Base-by-base conservation (phyloP, 2,113 vertebrate species). In the Chrysochloris asiatica region DNA sequence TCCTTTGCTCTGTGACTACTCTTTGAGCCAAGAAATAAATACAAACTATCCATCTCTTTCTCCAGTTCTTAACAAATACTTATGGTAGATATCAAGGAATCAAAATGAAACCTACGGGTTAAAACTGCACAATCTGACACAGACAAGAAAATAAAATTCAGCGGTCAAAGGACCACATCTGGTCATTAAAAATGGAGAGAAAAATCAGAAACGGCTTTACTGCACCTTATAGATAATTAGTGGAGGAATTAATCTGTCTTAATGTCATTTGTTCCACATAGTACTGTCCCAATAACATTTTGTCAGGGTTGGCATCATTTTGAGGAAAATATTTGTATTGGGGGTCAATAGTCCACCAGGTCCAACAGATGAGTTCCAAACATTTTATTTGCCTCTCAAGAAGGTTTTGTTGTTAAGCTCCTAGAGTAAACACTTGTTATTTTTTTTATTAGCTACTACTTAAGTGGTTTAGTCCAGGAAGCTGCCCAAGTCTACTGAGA, bases 1-100 rank as follows among this genome's bases (percentile, higher is more conserved):
- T 17, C 81, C 86, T 95, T 69, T 95, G 89, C 76, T 79, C 61
- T 69, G 48, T 38, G n/a, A n/a, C 38, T 43, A 21, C 36, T 92
- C n/a, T 78, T 41, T 52, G 93, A 87, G 93, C 92, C 91, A 95
- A 94, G 92, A 94, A 96, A 92, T 52, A 86, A 93, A 95, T 89
- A 95, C 92, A 95, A 92, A 84, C 69, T 95, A 33, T 91, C 93
- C 67, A 47, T 59, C 45, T 65, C 77, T 94, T 95, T n/a, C 92
- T 84, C 95, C 26, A 86, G 85, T 95, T 92, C 92, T 96, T 92
- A 95, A 67, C 93, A 96, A 93, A 95, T 77, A 88, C 89, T 96
- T 96, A 48, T 95, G 86, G 83, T 56, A 63, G 41, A 82, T 84
- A 87, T 4, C 76, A 83, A 6, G 10, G 19, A 77, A 80, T 24